Evolutionary conservation across 2,797 vertebrate species (phyloP).

Genomic region (Pangasius larnaudii): DNA sequence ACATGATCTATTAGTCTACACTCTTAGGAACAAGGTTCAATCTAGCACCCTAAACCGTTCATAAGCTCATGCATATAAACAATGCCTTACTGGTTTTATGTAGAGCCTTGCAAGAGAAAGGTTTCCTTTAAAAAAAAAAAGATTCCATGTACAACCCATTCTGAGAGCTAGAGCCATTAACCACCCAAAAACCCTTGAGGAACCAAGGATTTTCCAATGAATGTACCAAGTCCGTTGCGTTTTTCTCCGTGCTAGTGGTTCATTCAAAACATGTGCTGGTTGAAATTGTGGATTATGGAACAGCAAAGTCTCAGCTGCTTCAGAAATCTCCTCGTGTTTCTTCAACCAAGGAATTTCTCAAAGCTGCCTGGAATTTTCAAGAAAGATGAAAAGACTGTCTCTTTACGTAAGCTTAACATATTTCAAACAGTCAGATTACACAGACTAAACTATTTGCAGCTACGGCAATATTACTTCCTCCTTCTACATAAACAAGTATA

Average conservation of each 20-base stretch:
- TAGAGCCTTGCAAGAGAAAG: background rate
- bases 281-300: background rate
- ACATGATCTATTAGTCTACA: background rate
- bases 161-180: background rate
- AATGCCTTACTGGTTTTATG: background rate
- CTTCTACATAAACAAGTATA: background rate
- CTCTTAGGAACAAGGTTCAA: no score
- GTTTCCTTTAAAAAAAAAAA: background rate
- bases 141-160: background rate
- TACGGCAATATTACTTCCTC: slow-evolving; percentile 16
- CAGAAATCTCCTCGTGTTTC: background rate
- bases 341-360: background rate
- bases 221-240: background rate
- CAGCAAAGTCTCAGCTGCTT: background rate
- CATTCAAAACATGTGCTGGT: slow-evolving; percentile 1
- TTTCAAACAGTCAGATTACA: background rate
- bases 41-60: background rate
- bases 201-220: background rate
- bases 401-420: background rate
- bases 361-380: background rate
- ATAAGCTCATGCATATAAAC: background rate
- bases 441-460: slow-evolving; percentile 16
- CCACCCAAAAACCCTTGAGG: background rate
- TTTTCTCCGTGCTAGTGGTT: slow-evolving; percentile 4
- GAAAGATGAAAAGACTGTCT: background rate